Evolutionary conservation across 2,113 vertebrate genomes (phyloP).

Genomic region (Cheirogaleus medius): DNA sequence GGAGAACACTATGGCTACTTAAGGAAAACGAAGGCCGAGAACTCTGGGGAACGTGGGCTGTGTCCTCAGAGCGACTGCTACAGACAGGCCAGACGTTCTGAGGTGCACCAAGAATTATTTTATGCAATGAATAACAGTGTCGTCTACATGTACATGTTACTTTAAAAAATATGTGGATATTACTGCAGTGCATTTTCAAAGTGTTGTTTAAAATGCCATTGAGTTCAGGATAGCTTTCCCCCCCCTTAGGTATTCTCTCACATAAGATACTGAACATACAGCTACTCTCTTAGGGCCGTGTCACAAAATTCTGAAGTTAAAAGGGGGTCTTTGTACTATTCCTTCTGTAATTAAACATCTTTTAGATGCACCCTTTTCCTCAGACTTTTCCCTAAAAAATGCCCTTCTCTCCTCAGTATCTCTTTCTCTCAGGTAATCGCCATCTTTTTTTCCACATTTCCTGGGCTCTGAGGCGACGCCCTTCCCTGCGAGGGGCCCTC

Average conservation of each 20-base stretch:
- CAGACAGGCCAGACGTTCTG: background rate
- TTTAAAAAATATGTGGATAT: background rate
- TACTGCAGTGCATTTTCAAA: background rate
- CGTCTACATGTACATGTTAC: background rate
- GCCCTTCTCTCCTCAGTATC: background rate
- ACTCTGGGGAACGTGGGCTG: background rate
- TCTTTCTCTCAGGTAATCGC: background rate
- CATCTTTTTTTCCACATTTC: background rate
- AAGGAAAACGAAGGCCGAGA: background rate
- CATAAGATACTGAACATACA: background rate
- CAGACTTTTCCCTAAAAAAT: background rate
- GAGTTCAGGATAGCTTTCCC: background rate
- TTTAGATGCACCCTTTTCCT: background rate
- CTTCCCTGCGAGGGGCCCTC: background rate
- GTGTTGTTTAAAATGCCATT: background rate
- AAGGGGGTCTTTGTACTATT: background rate
- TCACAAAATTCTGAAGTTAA: background rate
- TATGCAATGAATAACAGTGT: background rate
- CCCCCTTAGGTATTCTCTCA: background rate
- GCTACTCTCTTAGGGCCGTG: background rate
- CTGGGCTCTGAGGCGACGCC: background rate
- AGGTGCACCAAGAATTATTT: fast-evolving
- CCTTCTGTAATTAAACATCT: background rate
- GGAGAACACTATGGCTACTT: background rate
- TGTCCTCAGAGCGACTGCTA: background rate